phyloP scores from a whole-genome alignment of 2,888 invertebrate genomes.

The Agrilus cyanescens region DNA sequence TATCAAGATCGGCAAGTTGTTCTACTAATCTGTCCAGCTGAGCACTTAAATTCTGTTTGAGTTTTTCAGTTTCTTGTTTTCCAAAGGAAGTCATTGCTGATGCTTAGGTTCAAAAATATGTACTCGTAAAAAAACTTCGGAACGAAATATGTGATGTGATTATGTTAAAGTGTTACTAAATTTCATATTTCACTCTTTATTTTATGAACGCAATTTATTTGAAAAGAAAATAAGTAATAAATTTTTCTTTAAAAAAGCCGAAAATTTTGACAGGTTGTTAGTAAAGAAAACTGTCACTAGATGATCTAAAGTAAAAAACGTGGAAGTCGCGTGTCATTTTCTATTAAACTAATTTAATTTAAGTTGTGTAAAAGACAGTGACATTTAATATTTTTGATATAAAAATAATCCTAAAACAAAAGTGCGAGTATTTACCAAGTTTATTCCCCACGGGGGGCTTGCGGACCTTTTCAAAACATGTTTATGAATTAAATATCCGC shows the following conservation, averaged over 20 bases:
- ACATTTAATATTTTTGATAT: conserved; percentile 26
- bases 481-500: conserved; percentile 36
- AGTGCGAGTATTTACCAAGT: not conserved
- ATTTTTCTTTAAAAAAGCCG: not conserved
- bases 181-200: too few species aligned
- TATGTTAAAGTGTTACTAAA: too few species aligned
- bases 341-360: conserved; percentile 31
- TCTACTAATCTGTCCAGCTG: conserved; percentile 56
- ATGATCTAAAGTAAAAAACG: conserved; percentile 33
- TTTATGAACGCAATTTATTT: too few species aligned
- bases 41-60: conserved; percentile 52
- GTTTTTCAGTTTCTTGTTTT: conserved; percentile 47
- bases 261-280: not conserved
- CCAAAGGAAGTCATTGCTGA: conserved; percentile 41
- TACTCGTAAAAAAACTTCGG: too few species aligned
- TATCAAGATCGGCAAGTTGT: conserved; percentile 58
- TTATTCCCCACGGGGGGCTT: conserved; percentile 12
- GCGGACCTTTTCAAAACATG: conserved; percentile 27
- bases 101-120: too few species aligned
- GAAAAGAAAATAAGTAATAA: too few species aligned
- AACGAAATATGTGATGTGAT: too few species aligned
- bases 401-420: conserved; percentile 3
- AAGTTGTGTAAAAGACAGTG: conserved; percentile 31
- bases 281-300: conserved; percentile 27
- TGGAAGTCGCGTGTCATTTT: conserved; percentile 41